phyloP scores from a whole-genome alignment of 2,797 vertebrate genomes.

The Gymnothorax javanicus region DNA sequence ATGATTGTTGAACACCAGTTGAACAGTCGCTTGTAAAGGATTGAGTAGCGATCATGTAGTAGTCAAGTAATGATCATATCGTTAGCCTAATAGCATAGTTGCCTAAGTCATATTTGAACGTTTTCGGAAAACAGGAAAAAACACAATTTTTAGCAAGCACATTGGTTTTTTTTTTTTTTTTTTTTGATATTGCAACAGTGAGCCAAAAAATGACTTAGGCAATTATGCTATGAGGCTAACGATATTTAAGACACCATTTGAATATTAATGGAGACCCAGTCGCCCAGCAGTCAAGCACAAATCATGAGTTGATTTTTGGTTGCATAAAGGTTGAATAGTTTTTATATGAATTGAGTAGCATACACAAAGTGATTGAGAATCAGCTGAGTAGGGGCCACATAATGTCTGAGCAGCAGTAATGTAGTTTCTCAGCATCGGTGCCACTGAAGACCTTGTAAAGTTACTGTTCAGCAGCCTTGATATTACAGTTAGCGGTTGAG shows the following conservation, averaged over 20 bases:
- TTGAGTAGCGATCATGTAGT: not conserved
- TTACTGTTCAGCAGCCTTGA: not conserved
- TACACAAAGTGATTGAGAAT: not conserved
- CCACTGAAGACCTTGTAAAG: not conserved
- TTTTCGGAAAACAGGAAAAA: too few species aligned
- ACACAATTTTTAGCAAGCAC: too few species aligned
- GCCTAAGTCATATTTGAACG: too few species aligned
- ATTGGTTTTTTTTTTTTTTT: too few species aligned
- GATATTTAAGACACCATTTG: not conserved
- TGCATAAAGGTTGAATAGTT: not conserved
- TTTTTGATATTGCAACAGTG: too few species aligned
- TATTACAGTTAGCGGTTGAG: not conserved
- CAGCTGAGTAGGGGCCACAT: not conserved
- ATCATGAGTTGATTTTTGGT: not conserved
- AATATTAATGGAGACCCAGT: not conserved
- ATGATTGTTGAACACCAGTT: not conserved
- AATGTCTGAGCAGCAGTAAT: not conserved
- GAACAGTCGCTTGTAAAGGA: not conserved
- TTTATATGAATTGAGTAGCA: not conserved
- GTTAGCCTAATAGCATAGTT: too few species aligned
- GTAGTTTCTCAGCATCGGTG: not conserved
- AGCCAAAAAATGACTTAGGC: too few species aligned
- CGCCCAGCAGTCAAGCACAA: not conserved
- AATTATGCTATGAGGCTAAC: too few species aligned
- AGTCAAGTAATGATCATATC: not conserved